Evolutionary conservation across 1,140 invertebrate genomes (phyloP), one percentile per base, ranked within the genome.

Genomic region (Formica exsecta): DNA sequence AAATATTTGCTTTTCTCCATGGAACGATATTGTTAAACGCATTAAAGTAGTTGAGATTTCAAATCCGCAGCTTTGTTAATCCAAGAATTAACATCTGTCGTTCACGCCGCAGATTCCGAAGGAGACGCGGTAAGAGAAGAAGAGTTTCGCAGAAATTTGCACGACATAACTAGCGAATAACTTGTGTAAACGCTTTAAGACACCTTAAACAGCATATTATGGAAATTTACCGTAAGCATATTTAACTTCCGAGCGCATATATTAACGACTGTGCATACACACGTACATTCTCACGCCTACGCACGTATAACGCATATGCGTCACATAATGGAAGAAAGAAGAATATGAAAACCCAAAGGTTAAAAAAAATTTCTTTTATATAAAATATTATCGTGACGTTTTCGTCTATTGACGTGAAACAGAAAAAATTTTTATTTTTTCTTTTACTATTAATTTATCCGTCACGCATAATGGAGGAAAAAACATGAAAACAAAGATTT

Each of bases 111-210:
- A n/a, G 48, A 80, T 36, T 80, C n/a, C 16, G 25, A 68, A 54
- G 29, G 22, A n/a, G 16, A 25, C 8, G 5, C 16, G 41, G 7
- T 32, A 66, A 4, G 25, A 51, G 48, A 48, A 54, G 44, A 51
- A 6, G 32, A 80, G n/a, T 71, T 59, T 81, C 65, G 7, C 36
- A 57, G 48, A 81, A 81, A 81, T 71, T 80, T 71, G 48, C 19
- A 22, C 36, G 6, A 54, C 51, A 59, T 59, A 81, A 41, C 48
- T 71, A 44, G 65, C 51, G 70, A 81, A 81, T 81, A 81, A 71
- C 65, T 81, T 22, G 48, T 57, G 77, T 80, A 59, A 71, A 70
- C 36, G 76, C 65, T 80, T 51, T 81, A 71, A 81, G 25, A 59
- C 36, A 71, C 22, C 22, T 71, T 44, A 71, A 71, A 71, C 36